Evolutionary conservation across 2,113 vertebrate genomes (phyloP).

Genomic region (Amphiprion percula): DNA sequence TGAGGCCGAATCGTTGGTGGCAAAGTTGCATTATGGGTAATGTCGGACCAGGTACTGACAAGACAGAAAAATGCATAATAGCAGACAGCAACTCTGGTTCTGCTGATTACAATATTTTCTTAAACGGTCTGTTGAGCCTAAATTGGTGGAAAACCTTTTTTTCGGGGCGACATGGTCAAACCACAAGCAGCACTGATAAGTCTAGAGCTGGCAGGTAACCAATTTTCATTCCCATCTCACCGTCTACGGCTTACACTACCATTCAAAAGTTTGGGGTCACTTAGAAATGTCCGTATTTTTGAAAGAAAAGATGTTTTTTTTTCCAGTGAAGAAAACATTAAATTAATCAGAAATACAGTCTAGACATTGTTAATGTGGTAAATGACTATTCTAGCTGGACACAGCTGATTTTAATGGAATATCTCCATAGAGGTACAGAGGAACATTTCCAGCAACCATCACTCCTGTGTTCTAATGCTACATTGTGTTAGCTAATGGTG

Average conservation of each 20-base stretch:
- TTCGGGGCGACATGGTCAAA: conserved; percentile 1
- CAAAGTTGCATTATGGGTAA: not conserved
- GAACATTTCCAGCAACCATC: too few relatives aligned
- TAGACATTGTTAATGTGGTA: too few relatives aligned
- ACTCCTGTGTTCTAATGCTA: too few relatives aligned
- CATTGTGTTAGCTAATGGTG: too few relatives aligned
- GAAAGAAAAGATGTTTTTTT: too few relatives aligned
- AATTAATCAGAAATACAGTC: too few relatives aligned
- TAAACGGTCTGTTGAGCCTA: not conserved
- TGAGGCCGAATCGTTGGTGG: not conserved
- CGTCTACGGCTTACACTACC: not conserved
- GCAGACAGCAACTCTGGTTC: not conserved
- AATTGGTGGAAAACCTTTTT: conserved; percentile 4
- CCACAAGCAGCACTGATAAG: conserved; percentile 1
- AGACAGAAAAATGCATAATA: not conserved
- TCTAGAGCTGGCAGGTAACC: not conserved
- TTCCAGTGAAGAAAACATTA: too few relatives aligned
- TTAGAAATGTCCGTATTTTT: too few relatives aligned
- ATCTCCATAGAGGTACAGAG: too few relatives aligned
- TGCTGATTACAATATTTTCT: not conserved
- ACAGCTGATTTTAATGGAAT: too few relatives aligned
- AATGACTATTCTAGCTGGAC: too few relatives aligned
- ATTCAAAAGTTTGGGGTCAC: too few relatives aligned
- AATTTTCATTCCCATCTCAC: conserved; percentile 4
- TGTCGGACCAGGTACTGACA: not conserved